These are phyloP conservation scores for Pseudonaja textilis DNA, from an alignment of 2,113 vertebrate genomes.

Conservation along the genomic window DNA sequence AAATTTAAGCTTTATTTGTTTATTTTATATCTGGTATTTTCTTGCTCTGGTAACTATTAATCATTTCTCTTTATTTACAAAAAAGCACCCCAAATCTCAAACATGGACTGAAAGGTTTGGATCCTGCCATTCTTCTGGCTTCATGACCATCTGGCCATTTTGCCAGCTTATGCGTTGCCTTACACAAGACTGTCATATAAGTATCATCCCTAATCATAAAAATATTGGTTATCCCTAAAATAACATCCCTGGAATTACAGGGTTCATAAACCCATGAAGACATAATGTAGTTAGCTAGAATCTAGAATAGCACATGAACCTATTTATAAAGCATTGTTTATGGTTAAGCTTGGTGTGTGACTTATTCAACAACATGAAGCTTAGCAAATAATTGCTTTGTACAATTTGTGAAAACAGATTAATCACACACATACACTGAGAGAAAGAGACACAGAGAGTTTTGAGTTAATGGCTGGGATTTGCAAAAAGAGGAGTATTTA, in stretches of 20 bases:
- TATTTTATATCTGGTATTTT: not conserved
- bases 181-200: not conserved
- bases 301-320: not conserved
- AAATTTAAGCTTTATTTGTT: not conserved
- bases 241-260: not conserved
- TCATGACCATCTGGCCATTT: not conserved
- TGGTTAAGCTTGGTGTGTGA: not conserved
- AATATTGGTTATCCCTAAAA: not conserved
- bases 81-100: not conserved
- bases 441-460: not conserved
- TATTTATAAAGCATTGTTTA: not conserved
- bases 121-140: not conserved
- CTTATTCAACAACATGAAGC: not conserved
- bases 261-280: not conserved
- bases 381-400: not conserved
- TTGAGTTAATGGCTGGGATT: not conserved
- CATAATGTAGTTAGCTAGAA: not conserved
- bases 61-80: not conserved
- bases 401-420: not conserved
- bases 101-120: not conserved
- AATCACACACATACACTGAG: not conserved
- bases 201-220: not conserved
- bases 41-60: not conserved
- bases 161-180: not conserved
- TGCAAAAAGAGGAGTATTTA: not conserved